Percentiles rank a stretch among this genome's conserved stretches.
phyloP scores from a whole-genome alignment of 2,113 vertebrate genomes.

The Blennius ocellaris region DNA sequence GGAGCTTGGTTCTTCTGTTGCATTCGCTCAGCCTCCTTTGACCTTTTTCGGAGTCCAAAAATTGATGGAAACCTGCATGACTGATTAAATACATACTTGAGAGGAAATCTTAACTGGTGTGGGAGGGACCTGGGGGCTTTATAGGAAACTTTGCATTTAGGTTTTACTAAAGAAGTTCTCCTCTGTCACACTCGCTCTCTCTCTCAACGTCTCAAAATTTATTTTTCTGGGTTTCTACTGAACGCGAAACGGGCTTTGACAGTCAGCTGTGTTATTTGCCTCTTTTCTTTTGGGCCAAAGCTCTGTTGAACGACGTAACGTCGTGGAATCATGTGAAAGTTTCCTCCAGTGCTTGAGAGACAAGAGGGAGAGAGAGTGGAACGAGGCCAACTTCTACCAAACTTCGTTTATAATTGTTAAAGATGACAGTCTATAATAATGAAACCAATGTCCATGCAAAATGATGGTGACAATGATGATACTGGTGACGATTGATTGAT shows the following conservation, averaged over 20 bases:
- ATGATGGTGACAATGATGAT: constrained; percentile 70
- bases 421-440: constrained; percentile 78
- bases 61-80: constrained; percentile 86
- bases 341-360: constrained; percentile 38
- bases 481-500: constrained; percentile 53
- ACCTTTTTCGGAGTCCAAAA: constrained; percentile 79
- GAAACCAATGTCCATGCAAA: constrained; percentile 79
- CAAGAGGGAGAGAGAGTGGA: constrained; percentile 49
- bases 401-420: constrained; percentile 77
- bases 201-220: constrained; percentile 31
- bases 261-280: constrained; percentile 30
- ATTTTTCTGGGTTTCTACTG: constrained; percentile 27
- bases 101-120: constrained; percentile 71
- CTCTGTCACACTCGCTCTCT: constrained; percentile 69
- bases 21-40: constrained; percentile 84
- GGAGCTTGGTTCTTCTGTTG: constrained; percentile 85
- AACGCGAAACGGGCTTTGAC: constrained; percentile 24
- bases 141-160: constrained; percentile 72
- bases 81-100: constrained; percentile 78
- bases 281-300: constrained; percentile 3
- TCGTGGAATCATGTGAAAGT: constrained; percentile 22
- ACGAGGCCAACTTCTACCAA: constrained; percentile 71
- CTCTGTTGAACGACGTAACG: constrained; percentile 18
- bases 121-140: constrained; percentile 70
- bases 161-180: constrained; percentile 76